Percentiles rank a stretch among this genome's conserved stretches.
These are phyloP conservation scores for Nothoprocta perdicaria DNA, from an alignment of 2,113 vertebrate species.

Conservation along the genomic window DNA sequence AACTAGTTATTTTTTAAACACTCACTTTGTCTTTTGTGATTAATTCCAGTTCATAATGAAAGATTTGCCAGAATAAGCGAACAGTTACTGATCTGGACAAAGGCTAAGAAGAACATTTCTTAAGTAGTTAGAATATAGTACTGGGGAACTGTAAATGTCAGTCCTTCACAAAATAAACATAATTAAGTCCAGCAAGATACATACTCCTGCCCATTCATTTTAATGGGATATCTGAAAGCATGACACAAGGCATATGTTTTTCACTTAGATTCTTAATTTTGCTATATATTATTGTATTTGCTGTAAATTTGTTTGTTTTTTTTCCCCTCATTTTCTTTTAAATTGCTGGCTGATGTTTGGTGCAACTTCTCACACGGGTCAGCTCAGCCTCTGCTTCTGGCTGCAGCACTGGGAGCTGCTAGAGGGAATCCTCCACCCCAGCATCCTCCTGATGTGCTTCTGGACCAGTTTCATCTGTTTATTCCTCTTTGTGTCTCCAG, in stretches of 20 bases:
- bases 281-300: background rate
- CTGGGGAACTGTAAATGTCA: background rate
- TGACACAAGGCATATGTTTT: background rate
- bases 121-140: background rate
- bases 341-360: background rate
- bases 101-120: background rate
- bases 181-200: background rate
- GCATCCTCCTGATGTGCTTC: background rate
- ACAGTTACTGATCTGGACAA: background rate
- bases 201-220: background rate
- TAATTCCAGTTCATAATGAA: background rate
- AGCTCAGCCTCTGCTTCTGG: background rate
- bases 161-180: background rate
- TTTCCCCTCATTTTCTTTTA: background rate
- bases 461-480: background rate
- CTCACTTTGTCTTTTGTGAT: background rate
- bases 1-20: background rate
- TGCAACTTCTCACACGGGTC: background rate
- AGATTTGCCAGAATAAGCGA: background rate
- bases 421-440: background rate
- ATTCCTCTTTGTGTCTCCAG: conserved; percentile 22
- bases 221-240: background rate
- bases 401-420: accelerated
- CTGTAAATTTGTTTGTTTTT: background rate
- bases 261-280: background rate